Conservation (phyloP, 2,113 vertebrate species). For the Grantiella picta region DNA sequence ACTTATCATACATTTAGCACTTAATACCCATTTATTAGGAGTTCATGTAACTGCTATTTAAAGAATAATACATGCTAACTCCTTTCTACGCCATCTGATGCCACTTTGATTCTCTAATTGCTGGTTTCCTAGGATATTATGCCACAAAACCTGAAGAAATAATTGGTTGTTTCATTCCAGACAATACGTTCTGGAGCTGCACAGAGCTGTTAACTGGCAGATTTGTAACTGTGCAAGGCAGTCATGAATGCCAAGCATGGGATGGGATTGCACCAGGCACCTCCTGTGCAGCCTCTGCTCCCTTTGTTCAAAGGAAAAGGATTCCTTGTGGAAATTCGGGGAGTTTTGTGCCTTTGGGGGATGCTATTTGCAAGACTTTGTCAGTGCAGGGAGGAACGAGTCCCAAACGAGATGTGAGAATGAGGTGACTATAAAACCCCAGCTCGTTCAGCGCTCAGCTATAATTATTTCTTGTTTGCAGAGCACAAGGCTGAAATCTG, state of each 20-base stretch:
- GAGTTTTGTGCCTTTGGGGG: not conserved
- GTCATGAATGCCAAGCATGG: not conserved
- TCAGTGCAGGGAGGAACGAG: not conserved
- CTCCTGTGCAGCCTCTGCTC: not conserved
- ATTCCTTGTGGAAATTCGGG: constrained; percentile 1
- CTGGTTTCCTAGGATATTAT: constrained; percentile 83
- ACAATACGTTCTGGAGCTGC: constrained; percentile 75
- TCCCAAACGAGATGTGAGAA: not conserved
- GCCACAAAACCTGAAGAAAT: constrained; percentile 82
- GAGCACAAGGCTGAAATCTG: not conserved
- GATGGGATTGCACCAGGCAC: not conserved
- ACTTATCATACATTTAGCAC: constrained; percentile 81
- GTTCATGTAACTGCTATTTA: constrained; percentile 83
- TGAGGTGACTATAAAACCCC: not conserved
- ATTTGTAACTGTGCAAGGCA: constrained; percentile 57
- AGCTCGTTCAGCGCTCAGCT: not conserved
- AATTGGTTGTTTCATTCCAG: constrained; percentile 80
- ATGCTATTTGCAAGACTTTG: not conserved
- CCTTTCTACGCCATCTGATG: constrained; percentile 72
- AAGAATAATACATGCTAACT: constrained; percentile 76
- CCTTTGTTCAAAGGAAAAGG: not conserved
- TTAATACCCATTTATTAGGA: constrained; percentile 82
- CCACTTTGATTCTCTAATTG: constrained; percentile 81
- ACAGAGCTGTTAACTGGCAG: constrained; percentile 69
- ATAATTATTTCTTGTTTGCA: constrained; percentile 49